These are phyloP conservation scores for Pterophyllum scalare DNA, from an alignment of 2,113 vertebrate genomes.

Conservation along the genomic window DNA sequence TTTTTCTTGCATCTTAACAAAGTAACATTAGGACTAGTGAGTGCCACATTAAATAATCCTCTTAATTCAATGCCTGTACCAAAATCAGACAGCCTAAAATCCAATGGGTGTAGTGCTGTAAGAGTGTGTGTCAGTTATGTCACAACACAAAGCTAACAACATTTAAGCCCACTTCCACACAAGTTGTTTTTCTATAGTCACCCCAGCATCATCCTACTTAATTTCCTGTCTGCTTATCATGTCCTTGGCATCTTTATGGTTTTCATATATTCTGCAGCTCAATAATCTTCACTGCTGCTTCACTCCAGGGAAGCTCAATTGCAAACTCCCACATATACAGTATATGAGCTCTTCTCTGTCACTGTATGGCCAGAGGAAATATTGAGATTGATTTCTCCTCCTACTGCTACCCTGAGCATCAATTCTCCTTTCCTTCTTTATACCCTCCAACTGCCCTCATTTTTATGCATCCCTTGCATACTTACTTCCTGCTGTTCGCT, in stretches of 20 bases:
- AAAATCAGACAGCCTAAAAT: conserved; percentile 43
- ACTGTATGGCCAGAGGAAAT: conserved; percentile 21
- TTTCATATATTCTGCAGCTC: conserved; percentile 33
- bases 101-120: conserved; percentile 22
- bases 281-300: conserved; percentile 30
- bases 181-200: not conserved
- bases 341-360: conserved; percentile 34
- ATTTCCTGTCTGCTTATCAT: conserved; percentile 54
- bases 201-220: conserved; percentile 3
- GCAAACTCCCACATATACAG: conserved; percentile 39
- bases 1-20: conserved; percentile 59
- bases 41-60: conserved; percentile 63
- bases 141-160: not conserved
- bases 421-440: conserved; percentile 17
- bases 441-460: conserved; percentile 16
- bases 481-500: conserved; percentile 18
- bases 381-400: conserved; percentile 36
- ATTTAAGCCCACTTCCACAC: conserved; percentile 20
- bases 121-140: not conserved
- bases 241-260: conserved; percentile 28
- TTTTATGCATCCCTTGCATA: conserved; percentile 36
- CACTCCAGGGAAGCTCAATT: conserved; percentile 39
- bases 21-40: conserved; percentile 48
- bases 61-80: conserved; percentile 52
- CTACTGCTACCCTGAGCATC: conserved; percentile 20